Evolutionary conservation across 1,140 invertebrate genomes (phyloP).

Genomic region (Drosophila obscura): DNA sequence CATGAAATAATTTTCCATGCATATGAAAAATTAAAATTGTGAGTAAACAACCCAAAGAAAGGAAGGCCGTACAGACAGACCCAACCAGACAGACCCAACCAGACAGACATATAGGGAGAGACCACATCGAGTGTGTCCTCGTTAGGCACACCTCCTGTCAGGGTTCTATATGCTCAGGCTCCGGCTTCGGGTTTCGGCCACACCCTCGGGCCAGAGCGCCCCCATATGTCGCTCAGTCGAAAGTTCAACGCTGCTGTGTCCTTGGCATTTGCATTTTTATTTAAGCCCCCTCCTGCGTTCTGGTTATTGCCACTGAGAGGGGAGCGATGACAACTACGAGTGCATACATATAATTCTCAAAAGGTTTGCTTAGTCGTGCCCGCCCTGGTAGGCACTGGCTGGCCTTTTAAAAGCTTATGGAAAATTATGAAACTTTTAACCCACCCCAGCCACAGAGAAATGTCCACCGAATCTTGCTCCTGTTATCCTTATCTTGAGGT

Average conservation of each 20-base stretch:
- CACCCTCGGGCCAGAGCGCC: constrained; percentile 23
- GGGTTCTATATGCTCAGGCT: constrained; percentile 35
- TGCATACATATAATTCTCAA: constrained; percentile 54
- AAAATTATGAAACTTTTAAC: constrained; percentile 44
- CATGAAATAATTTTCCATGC: constrained; percentile 48
- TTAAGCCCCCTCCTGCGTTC: constrained; percentile 57
- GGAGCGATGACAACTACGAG: constrained; percentile 39
- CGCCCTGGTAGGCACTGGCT: constrained; percentile 22
- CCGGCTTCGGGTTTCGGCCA: constrained; percentile 29
- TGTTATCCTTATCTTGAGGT: constrained; percentile 41
- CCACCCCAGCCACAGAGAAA: constrained; percentile 8
- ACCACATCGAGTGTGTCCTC: constrained; percentile 33
- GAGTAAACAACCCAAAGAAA: constrained; percentile 47
- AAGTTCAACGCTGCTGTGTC: constrained; percentile 66
- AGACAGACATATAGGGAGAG: constrained; percentile 7
- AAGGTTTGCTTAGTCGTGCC: constrained; percentile 50
- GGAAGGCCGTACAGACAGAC: constrained; percentile 16
- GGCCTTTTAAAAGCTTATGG: constrained; percentile 35
- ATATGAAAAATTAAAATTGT: constrained; percentile 49
- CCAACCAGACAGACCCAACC: constrained; percentile 10
- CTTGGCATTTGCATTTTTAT: constrained; percentile 67
- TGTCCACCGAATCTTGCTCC: constrained; percentile 30
- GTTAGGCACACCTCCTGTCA: constrained; percentile 65
- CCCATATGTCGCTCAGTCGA: constrained; percentile 55
- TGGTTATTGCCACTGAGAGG: constrained; percentile 53